A percentile compares a stretch with the other conserved stretches of the same genome.
Evolutionary conservation across 64 coral and sea anemone genomes (phyloP).

Genomic region (Stylophora pistillata): DNA sequence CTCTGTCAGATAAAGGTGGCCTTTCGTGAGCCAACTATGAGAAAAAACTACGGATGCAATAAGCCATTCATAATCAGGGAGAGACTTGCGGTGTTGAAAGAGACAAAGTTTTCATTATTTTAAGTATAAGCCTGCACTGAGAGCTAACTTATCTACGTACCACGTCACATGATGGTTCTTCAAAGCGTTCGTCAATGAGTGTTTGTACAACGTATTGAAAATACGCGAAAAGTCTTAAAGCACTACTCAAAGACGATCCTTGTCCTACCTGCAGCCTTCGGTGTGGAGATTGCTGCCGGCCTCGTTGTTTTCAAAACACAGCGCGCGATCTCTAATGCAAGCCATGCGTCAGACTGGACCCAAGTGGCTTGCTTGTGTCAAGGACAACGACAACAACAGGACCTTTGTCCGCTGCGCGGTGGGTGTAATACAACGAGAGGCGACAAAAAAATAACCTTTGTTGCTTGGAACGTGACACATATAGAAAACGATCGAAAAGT

Average conservation of each 20-base stretch:
- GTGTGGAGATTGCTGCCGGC: constrained; percentile 7
- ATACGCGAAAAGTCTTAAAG: background rate
- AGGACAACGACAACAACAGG: constrained; percentile 26
- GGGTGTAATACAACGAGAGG: background rate
- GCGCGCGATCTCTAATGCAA: background rate
- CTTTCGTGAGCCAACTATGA: background rate
- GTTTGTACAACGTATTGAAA: background rate
- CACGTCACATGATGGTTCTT: no score
- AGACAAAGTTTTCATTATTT: background rate
- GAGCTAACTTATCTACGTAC: no score
- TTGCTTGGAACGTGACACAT: background rate
- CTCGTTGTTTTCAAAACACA: constrained; percentile 10
- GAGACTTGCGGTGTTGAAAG: background rate
- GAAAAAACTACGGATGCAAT: background rate
- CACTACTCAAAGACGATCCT: background rate
- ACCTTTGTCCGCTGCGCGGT: constrained; percentile 18
- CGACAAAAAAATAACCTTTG: background rate
- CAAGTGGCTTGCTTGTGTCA: constrained; percentile 5
- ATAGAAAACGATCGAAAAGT: background rate
- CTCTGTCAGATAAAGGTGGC: background rate
- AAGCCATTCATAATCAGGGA: background rate
- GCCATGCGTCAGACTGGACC: constrained; percentile 58
- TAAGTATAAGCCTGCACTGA: background rate
- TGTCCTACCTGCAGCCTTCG: constrained; percentile 36
- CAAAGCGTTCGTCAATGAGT: background rate